Percentiles rank a stretch among this genome's conserved stretches.
Conservation (phyloP, 2,888 invertebrate genomes). For the Dryobotodes eremita region DNA sequence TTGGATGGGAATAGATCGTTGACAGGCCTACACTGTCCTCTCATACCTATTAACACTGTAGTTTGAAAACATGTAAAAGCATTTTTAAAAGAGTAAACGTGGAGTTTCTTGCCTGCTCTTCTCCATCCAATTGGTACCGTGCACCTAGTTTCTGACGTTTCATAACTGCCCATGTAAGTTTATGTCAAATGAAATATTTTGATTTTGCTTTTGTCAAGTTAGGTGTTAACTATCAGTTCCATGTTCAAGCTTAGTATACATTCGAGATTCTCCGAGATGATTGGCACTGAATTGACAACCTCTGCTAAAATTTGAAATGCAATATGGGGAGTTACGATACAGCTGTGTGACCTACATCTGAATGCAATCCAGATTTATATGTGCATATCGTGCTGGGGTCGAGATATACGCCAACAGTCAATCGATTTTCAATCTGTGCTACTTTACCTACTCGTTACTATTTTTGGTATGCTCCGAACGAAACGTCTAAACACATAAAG, state of each 20-base stretch:
- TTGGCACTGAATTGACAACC: constrained; percentile 50
- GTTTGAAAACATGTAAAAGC: too few relatives aligned
- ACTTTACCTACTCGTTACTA: background rate
- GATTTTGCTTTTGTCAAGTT: too few relatives aligned
- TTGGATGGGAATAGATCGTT: too few relatives aligned
- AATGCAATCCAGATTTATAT: constrained; percentile 11
- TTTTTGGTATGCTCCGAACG: background rate
- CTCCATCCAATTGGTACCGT: too few relatives aligned
- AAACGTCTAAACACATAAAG: background rate
- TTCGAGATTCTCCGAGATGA: constrained; percentile 16
- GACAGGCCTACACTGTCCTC: too few relatives aligned
- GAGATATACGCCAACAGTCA: background rate
- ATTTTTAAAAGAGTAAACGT: too few relatives aligned
- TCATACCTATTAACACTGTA: too few relatives aligned
- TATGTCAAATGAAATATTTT: too few relatives aligned
- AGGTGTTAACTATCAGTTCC: constrained; percentile 3
- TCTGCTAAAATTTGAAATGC: constrained; percentile 35
- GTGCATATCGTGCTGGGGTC: background rate
- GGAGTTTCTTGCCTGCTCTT: too few relatives aligned
- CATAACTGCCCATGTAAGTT: too few relatives aligned
- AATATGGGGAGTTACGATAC: constrained; percentile 7
- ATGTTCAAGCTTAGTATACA: constrained; percentile 13
- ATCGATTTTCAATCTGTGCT: background rate
- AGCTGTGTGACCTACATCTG: constrained; percentile 19
- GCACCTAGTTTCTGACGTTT: too few relatives aligned